Base-by-base conservation (phyloP, 2,113 vertebrate genomes). In the Mormyrus lacerda region DNA sequence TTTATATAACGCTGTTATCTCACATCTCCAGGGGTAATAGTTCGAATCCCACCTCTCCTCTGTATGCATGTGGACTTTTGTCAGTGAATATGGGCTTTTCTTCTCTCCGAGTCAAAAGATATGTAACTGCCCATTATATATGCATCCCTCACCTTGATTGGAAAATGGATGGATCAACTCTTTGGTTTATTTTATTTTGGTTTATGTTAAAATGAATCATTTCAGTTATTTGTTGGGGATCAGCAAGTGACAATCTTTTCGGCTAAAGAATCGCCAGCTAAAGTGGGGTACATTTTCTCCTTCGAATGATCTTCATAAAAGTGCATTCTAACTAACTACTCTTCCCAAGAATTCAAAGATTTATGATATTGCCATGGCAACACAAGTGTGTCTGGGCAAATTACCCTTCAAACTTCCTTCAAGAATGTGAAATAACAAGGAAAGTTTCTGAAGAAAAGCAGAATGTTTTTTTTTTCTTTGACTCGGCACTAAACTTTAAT, bases 261-360 rank as follows among this genome's bases (percentile, higher is more conserved):
- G 15, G 73, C 94, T 94, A 91, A 91, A 94, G 93, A 92, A 90
- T 88, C 89, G 5, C 19, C 86, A 93, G 27, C 90, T 89, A 89
- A 82, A 88, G 89, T 91, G 61, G 90, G 51, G 53, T 90, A 4
- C 87, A 88, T 89, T 42, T 89, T 55, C 69, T 91, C 90, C 92
- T 91, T 95, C 91, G 94, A 94, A 93, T 91, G 86, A 88, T 61
- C 83, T 51, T 48, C 90, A 93, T 92, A 84, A 84, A 92, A 88
- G 82, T n/a, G 58, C 21, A 85, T 35, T 24, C 48, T 65, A 51
- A 85, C 92, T 45, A 88, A 91, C 91, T 93, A 93, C 93, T 93
- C 92, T 93, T 76, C 13, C 91, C 92, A 92, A 86, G 82, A 92
- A 93, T 95, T 94, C 93, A 94, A 95, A 94, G 92, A 91, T 48